Evolutionary conservation across 2,113 vertebrate species (phyloP).

Genomic region (Delphinapterus leucas): DNA sequence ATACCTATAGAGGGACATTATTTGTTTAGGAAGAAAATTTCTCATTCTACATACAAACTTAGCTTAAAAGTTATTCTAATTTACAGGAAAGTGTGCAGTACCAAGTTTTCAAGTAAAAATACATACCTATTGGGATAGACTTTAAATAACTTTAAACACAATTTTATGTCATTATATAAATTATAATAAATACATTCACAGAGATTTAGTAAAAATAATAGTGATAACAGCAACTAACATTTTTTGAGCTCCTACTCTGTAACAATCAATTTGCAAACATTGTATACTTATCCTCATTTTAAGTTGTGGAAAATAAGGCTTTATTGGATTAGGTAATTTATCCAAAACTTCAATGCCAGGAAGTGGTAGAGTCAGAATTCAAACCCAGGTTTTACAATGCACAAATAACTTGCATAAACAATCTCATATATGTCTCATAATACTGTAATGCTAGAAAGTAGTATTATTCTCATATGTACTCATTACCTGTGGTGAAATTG

Average conservation of each 20-base stretch:
- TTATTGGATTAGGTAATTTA: not conserved
- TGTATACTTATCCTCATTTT: not conserved
- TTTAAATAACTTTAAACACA: conserved; percentile 1
- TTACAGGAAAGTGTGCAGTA: not conserved
- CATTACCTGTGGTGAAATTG: not conserved
- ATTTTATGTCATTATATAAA: not conserved
- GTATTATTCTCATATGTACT: not conserved
- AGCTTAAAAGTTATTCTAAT: not conserved
- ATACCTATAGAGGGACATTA: not conserved
- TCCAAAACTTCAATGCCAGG: not conserved
- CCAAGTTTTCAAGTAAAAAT: not conserved
- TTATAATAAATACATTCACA: not conserved
- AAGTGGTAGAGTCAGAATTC: not conserved
- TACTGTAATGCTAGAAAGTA: not conserved
- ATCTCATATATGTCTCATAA: not conserved
- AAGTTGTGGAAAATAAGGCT: not conserved
- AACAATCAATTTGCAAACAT: not conserved
- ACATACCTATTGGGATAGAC: not conserved
- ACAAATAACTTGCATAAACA: not conserved
- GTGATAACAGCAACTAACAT: not conserved
- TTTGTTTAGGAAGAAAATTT: not conserved
- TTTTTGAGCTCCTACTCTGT: not conserved
- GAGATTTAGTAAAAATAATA: not conserved
- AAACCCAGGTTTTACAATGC: not conserved
- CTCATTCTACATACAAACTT: not conserved